Evolutionary conservation across 2,888 invertebrate species (phyloP).

Genomic region (Charanyca ferruginea): DNA sequence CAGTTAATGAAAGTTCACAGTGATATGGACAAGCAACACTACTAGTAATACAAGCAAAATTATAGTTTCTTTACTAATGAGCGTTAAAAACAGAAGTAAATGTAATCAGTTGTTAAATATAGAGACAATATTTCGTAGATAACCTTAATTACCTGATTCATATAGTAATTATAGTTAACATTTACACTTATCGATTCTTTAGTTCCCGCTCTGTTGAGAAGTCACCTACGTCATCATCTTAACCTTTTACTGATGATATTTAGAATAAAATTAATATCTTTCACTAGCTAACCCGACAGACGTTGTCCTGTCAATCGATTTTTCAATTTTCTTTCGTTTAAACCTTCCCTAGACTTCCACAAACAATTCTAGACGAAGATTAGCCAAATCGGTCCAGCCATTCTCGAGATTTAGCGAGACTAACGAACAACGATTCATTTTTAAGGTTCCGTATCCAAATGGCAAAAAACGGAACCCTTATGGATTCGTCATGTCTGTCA

Average conservation of each 20-base stretch:
- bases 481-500: too few relatives aligned
- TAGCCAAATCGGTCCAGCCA: too few relatives aligned
- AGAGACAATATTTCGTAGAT: conserved; percentile 39
- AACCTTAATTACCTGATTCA: conserved; percentile 37
- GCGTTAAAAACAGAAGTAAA: conserved; percentile 25
- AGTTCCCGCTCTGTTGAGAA: conserved; percentile 26
- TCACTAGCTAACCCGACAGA: too few relatives aligned
- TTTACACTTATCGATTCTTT: conserved; percentile 37
- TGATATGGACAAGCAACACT: conserved; percentile 26
- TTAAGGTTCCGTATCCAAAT: too few relatives aligned
- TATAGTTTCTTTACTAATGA: conserved; percentile 31
- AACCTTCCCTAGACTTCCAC: too few relatives aligned
- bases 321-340: too few relatives aligned
- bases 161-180: conserved; percentile 41
- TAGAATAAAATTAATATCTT: too few relatives aligned
- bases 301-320: too few relatives aligned
- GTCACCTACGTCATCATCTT: not conserved
- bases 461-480: too few relatives aligned
- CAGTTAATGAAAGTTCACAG: conserved; percentile 32
- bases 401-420: too few relatives aligned
- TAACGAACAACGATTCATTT: too few relatives aligned
- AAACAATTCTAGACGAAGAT: too few relatives aligned
- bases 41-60: conserved; percentile 31
- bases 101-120: conserved; percentile 24
- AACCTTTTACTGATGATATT: not conserved